phyloP scores from a whole-genome alignment of 2,797 vertebrate species.

The Acanthiza pusilla region DNA sequence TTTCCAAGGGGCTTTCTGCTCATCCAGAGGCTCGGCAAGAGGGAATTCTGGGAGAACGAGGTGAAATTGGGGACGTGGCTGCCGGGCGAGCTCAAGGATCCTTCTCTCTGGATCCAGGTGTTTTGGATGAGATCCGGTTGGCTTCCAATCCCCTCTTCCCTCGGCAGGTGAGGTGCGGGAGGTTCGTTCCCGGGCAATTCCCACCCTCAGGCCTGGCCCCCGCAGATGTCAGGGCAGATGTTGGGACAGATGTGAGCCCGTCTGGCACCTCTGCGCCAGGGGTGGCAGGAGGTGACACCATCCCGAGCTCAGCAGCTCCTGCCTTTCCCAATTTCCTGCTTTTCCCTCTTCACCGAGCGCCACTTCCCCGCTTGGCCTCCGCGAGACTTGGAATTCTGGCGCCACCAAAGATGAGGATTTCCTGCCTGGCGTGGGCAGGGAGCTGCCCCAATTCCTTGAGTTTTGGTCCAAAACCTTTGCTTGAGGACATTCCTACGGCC shows the following conservation, averaged over 20 bases:
- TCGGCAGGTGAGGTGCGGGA: accelerated
- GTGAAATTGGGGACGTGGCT: neutral
- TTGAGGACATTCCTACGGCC: neutral
- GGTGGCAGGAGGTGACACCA: neutral
- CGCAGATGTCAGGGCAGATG: neutral
- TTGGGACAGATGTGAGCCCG: neutral
- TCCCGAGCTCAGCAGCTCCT: neutral
- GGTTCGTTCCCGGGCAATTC: too few relatives aligned
- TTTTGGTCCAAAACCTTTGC: neutral
- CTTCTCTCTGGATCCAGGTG: neutral
- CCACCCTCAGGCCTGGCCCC: neutral
- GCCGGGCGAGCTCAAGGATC: neutral
- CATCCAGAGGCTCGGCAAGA: too few relatives aligned
- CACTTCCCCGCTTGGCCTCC: accelerated
- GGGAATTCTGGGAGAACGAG: neutral
- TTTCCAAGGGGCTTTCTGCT: neutral
- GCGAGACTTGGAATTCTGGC: neutral
- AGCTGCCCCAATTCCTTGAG: neutral
- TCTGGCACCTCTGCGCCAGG: neutral
- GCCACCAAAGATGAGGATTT: neutral
- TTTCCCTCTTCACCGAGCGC: neutral
- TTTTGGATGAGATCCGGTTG: accelerated
- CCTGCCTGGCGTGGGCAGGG: neutral
- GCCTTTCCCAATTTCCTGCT: neutral
- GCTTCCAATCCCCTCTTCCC: neutral